A percentile compares a stretch with the other conserved stretches of the same genome.
These are phyloP conservation scores for Genyomyrus donnyi DNA, from an alignment of 2,113 vertebrate species.

Conservation along the genomic window DNA sequence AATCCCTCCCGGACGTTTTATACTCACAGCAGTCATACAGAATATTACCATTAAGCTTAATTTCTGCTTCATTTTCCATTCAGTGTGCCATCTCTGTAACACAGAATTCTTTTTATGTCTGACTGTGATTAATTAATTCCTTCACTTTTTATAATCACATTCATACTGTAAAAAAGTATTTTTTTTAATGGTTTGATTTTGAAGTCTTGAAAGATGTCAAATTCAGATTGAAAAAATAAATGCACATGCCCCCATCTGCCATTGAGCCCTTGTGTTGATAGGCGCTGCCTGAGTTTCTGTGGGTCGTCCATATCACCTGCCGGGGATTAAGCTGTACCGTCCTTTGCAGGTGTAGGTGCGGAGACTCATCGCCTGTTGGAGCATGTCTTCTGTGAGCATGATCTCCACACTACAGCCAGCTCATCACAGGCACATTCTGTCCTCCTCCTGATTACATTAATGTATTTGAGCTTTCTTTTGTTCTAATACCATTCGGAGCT, in stretches of 20 bases:
- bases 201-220: background rate
- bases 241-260: background rate
- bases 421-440: background rate
- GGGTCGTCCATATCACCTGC: no score
- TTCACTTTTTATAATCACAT: background rate
- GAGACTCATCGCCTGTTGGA: slow-evolving; percentile 59
- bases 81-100: background rate
- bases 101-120: background rate
- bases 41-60: background rate
- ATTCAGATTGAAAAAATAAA: background rate
- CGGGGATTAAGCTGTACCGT: background rate
- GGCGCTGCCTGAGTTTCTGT: background rate
- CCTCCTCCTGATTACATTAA: slow-evolving; percentile 23
- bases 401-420: slow-evolving; percentile 41
- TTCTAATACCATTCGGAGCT: background rate
- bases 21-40: background rate
- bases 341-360: slow-evolving; percentile 49
- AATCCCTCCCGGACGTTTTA: background rate
- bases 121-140: background rate
- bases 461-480: slow-evolving; percentile 32
- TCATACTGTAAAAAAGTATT: background rate
- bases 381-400: slow-evolving; percentile 53
- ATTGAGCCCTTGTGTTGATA: background rate
- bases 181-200: background rate
- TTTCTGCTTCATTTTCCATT: background rate